Percentiles rank a stretch among this genome's conserved stretches.
Evolutionary conservation across 2,888 invertebrate genomes (phyloP).

Genomic region (Drymonia ruficornis): DNA sequence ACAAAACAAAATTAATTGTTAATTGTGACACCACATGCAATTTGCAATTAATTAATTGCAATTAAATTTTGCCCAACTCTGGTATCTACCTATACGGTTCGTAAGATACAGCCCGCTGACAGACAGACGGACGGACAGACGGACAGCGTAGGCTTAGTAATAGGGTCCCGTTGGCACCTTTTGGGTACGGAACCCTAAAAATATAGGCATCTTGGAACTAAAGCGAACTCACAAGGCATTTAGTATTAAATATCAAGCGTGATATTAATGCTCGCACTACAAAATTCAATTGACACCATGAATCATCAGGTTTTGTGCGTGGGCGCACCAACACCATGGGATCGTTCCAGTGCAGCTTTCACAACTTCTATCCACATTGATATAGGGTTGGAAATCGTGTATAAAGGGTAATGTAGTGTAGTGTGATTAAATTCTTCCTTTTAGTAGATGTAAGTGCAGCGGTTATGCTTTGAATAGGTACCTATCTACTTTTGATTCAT

Average conservation of each 20-base stretch:
- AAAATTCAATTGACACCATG: conserved; percentile 43
- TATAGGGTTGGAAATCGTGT: conserved; percentile 20
- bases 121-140: too few species aligned
- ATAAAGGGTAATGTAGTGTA: not conserved
- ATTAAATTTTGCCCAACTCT: too few species aligned
- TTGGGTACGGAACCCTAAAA: too few species aligned
- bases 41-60: too few species aligned
- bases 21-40: too few species aligned
- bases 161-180: too few species aligned
- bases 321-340: conserved; percentile 30
- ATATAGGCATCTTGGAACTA: not conserved
- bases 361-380: conserved; percentile 6
- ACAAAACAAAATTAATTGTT: too few species aligned
- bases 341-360: conserved; percentile 10
- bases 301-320: conserved; percentile 49
- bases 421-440: conserved; percentile 21
- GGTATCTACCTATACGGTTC: too few species aligned
- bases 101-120: too few species aligned
- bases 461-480: too few species aligned
- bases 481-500: too few species aligned
- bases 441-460: conserved; percentile 9
- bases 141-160: too few species aligned
- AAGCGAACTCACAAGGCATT: not conserved
- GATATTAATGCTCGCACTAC: conserved; percentile 28
- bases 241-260: conserved; percentile 37